These are phyloP conservation scores for Gymnocheta viridis DNA, from an alignment of 2,888 invertebrate genomes.

Conservation along the genomic window DNA sequence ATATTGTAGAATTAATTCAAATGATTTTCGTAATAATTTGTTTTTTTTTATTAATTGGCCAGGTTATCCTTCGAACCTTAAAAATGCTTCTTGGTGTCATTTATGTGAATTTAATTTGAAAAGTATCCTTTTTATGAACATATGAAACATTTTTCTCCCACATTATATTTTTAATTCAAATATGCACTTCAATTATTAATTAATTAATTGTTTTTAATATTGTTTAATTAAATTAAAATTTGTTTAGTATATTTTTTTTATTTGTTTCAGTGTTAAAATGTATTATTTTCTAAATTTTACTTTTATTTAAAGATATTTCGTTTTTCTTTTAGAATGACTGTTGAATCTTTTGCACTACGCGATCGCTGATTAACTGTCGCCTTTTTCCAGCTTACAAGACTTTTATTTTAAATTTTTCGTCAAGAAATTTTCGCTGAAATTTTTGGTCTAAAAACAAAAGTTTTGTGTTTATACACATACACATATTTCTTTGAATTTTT, in stretches of 20 bases:
- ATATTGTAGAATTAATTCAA: background rate
- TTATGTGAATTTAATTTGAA: background rate
- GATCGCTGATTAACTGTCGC: conserved; percentile 80
- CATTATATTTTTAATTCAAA: background rate
- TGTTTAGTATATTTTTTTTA: background rate
- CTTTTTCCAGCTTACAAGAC: conserved; percentile 79
- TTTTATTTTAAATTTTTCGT: conserved; percentile 77
- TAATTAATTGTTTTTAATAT: too few relatives aligned
- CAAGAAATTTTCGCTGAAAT: conserved; percentile 33
- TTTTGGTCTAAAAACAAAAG: conserved; percentile 44
- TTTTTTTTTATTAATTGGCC: too few relatives aligned
- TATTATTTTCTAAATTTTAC: background rate
- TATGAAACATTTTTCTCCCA: background rate
- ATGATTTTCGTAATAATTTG: too few relatives aligned
- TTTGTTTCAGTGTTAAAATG: background rate
- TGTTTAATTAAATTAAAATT: background rate
- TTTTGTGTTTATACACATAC: conserved; percentile 25
- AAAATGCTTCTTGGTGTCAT: background rate
- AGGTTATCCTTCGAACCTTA: background rate
- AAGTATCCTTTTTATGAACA: background rate
- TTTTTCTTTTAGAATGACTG: conserved; percentile 6
- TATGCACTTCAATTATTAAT: too few relatives aligned
- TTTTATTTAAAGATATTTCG: conserved; percentile 21
- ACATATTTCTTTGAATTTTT: background rate
- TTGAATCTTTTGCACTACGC: conserved; percentile 73